phyloP scores from a whole-genome alignment of 2,888 invertebrate species.

The Lasioglossum malachurum region DNA sequence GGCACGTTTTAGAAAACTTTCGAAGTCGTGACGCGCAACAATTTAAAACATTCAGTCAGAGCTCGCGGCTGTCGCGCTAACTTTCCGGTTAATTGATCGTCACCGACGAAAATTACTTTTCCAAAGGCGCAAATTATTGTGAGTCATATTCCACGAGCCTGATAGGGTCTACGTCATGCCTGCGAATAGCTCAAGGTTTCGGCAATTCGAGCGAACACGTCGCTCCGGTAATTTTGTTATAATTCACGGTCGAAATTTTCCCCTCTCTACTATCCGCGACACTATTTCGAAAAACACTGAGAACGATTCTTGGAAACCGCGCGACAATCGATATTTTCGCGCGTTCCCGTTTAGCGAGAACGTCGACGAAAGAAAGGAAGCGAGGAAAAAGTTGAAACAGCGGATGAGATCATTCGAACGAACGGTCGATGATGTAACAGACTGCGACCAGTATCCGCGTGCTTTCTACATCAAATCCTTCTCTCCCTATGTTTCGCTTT shows the following conservation, averaged over 20 bases:
- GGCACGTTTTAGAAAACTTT: not conserved
- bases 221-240: not conserved
- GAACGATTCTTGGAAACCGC: not conserved
- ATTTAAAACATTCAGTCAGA: not conserved
- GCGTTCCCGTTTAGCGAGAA: not conserved
- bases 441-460: conserved; percentile 19
- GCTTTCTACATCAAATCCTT: conserved; percentile 24
- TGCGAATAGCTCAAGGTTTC: conserved; percentile 68
- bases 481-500: conserved; percentile 1
- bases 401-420: conserved; percentile 62
- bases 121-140: not conserved
- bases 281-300: not conserved
- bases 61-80: not conserved
- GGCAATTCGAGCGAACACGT: conserved; percentile 34
- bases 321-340: not conserved
- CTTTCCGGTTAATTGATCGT: not conserved
- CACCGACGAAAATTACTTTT: conserved; percentile 6
- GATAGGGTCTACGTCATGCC: conserved; percentile 50
- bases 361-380: not conserved
- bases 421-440: conserved; percentile 67
- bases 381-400: conserved; percentile 32
- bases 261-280: not conserved
- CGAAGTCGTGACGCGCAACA: not conserved
- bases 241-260: not conserved
- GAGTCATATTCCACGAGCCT: conserved; percentile 49